These are phyloP conservation scores for Xiphorhynchus elegans DNA, from an alignment of 2,113 vertebrate genomes.

Conservation along the genomic window DNA sequence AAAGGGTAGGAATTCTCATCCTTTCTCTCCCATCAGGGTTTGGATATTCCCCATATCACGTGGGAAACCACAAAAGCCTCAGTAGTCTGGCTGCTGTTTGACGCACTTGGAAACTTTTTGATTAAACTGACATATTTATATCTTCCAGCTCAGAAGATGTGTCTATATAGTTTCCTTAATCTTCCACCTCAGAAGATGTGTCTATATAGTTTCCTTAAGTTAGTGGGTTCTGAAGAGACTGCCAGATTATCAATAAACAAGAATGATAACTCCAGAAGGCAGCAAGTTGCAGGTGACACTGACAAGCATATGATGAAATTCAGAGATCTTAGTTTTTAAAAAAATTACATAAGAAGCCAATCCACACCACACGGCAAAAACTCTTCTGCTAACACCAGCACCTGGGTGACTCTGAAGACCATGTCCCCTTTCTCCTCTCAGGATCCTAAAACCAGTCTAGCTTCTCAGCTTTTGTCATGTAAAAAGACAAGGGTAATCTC, in stretches of 20 bases:
- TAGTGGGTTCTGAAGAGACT: neutral
- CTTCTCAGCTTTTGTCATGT: neutral
- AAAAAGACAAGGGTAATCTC: neutral
- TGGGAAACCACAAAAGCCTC: rapidly evolving
- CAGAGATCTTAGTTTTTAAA: neutral
- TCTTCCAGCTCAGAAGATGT: neutral
- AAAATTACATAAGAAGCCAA: neutral
- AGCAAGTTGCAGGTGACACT: neutral
- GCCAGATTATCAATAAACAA: no score
- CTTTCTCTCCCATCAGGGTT: rapidly evolving
- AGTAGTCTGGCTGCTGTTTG: neutral
- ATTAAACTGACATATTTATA: neutral
- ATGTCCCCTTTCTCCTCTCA: neutral
- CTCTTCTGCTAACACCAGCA: neutral
- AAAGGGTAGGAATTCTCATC: neutral
- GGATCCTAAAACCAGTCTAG: neutral
- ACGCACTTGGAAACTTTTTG: neutral
- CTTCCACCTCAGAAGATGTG: neutral
- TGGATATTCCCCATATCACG: neutral
- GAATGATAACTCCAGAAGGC: neutral
- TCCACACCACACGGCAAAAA: neutral
- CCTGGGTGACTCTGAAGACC: neutral
- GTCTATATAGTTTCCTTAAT: neutral
- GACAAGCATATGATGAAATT: neutral
- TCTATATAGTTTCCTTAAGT: neutral